Evolutionary conservation across 1,140 invertebrate genomes (phyloP).

Genomic region (Pectinophora gossypiella): DNA sequence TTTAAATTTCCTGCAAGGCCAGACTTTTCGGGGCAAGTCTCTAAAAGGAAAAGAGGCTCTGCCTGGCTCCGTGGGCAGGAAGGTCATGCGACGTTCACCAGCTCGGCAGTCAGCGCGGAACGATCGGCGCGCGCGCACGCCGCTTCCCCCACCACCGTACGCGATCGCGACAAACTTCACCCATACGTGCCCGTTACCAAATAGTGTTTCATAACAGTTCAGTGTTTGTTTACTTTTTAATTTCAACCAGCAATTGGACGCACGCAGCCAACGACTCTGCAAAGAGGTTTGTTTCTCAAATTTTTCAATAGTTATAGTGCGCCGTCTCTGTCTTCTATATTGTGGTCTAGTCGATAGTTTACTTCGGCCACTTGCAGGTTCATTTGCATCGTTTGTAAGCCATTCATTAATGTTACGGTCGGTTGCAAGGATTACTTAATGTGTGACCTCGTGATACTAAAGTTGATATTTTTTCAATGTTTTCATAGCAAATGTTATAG

Average conservation of each 20-base stretch:
- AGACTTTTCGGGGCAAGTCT: constrained; percentile 30
- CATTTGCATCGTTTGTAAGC: constrained; percentile 52
- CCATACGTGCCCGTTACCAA: constrained; percentile 51
- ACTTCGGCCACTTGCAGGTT: constrained; percentile 28
- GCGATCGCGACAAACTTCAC: constrained; percentile 46
- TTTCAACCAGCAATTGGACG: constrained; percentile 29
- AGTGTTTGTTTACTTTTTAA: constrained; percentile 63
- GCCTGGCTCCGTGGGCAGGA: constrained; percentile 60
- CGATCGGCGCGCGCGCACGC: constrained; percentile 55
- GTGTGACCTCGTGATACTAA: constrained; percentile 21
- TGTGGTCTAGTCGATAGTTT: constrained; percentile 30
- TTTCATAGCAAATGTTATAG: too few species aligned
- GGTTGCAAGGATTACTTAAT: constrained; percentile 55
- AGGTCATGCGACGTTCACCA: constrained; percentile 60
- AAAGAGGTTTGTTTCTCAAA: constrained; percentile 45
- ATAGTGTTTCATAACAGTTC: constrained; percentile 57
- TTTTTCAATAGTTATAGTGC: constrained; percentile 15
- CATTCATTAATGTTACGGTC: constrained; percentile 59
- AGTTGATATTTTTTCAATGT: background rate
- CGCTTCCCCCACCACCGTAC: constrained; percentile 16
- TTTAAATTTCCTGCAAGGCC: constrained; percentile 14
- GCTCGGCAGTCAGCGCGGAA: constrained; percentile 53
- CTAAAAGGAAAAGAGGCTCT: constrained; percentile 48
- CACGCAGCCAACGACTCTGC: constrained; percentile 36
- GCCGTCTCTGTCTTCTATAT: constrained; percentile 19